These are phyloP conservation scores for Autographa gamma DNA, from an alignment of 2,888 invertebrate genomes.

Conservation along the genomic window DNA sequence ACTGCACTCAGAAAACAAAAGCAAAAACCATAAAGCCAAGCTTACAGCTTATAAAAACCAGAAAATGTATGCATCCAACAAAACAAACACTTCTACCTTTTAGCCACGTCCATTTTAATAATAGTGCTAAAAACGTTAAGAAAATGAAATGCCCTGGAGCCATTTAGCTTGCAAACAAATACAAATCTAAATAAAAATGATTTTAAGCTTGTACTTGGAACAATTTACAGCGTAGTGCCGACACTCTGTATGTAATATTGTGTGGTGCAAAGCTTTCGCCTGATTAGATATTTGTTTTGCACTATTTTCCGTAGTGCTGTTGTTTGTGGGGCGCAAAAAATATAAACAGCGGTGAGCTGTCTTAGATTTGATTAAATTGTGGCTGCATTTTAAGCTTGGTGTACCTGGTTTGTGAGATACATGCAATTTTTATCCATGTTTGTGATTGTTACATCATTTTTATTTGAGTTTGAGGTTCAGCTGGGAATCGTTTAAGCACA, in stretches of 20 bases:
- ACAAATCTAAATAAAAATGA: constrained; percentile 49
- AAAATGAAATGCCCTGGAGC: constrained; percentile 38
- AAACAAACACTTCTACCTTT: constrained; percentile 18
- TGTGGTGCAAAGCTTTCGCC: constrained; percentile 61
- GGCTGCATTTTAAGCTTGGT: constrained; percentile 35
- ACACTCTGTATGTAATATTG: constrained; percentile 60
- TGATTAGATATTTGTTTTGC: constrained; percentile 64
- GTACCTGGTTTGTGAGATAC: constrained; percentile 11
- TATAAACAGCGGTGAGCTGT: constrained; percentile 30
- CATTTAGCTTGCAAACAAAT: constrained; percentile 39
- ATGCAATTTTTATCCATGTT: neutral
- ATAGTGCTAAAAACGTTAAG: constrained; percentile 39
- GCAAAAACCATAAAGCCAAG: neutral
- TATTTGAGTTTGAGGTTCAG: too few species aligned
- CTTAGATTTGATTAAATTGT: constrained; percentile 54
- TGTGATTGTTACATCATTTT: too few species aligned
- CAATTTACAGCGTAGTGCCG: constrained; percentile 52
- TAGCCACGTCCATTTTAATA: constrained; percentile 35
- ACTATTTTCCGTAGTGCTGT: constrained; percentile 38
- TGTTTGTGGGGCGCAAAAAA: constrained; percentile 45
- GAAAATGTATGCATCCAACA: neutral
- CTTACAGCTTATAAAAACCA: neutral
- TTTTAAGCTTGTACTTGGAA: constrained; percentile 47
- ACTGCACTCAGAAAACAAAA: neutral
- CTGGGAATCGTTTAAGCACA: too few species aligned